Conservation (phyloP, 2,113 vertebrate genomes). For the Pelodiscus sinensis region DNA sequence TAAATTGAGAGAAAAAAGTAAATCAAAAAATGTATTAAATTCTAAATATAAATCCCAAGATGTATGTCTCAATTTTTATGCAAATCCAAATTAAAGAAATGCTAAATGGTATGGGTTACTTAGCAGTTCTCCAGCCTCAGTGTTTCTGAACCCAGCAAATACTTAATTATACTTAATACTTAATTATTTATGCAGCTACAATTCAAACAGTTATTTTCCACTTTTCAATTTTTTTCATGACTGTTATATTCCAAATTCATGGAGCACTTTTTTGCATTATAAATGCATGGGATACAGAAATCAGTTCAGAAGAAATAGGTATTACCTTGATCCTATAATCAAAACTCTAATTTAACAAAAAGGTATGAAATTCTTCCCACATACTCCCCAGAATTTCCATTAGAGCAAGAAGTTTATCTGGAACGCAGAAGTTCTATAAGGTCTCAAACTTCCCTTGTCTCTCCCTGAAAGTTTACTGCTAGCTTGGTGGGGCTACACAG, state of each 20-base stretch:
- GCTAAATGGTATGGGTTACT: neutral
- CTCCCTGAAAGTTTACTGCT: neutral
- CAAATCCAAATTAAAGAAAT: neutral
- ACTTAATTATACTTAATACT: neutral
- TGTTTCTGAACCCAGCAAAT: neutral
- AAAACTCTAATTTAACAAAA: neutral
- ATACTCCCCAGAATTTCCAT: neutral
- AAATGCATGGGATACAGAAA: neutral
- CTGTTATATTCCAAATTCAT: neutral
- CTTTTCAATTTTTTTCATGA: neutral
- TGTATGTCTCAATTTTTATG: neutral
- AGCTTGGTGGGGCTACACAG: neutral
- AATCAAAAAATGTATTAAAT: neutral
- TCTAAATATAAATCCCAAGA: neutral
- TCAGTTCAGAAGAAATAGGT: neutral
- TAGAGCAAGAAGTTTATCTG: neutral
- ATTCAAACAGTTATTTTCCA: neutral
- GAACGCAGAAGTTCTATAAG: neutral
- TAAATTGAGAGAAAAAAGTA: slow-evolving; percentile 24
- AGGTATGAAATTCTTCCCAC: neutral
- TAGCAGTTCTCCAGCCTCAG: neutral
- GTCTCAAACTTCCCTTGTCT: fast-evolving
- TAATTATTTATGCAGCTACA: neutral
- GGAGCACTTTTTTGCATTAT: neutral
- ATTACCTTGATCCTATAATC: neutral